Percentiles rank a stretch among this genome's conserved stretches.
Conservation (phyloP, 2,113 vertebrate species). For the Capreolus pygargus region DNA sequence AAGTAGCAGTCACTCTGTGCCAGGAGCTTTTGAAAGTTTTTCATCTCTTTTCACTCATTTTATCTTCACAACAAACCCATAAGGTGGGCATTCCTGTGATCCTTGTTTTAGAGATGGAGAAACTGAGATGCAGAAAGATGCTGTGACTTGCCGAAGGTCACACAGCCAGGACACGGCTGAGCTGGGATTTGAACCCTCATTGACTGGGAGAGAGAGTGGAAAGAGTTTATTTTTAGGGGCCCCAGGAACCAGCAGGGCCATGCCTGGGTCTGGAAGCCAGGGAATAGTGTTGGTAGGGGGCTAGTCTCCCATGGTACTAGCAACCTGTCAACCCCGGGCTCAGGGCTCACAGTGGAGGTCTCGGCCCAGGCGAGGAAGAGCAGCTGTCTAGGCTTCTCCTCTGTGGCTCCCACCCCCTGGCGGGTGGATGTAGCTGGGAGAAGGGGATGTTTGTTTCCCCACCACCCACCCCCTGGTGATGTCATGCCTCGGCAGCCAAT, state of each 20-base stretch:
- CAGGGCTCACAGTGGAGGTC: not conserved
- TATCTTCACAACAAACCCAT: not conserved
- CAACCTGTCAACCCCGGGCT: not conserved
- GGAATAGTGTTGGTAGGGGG: not conserved
- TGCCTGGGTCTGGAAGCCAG: not conserved
- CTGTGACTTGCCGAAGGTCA: not conserved
- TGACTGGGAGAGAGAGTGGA: not conserved
- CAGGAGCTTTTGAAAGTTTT: not conserved
- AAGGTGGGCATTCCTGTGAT: not conserved
- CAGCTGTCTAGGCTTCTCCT: not conserved
- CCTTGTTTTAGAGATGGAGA: not conserved
- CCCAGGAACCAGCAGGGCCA: not conserved
- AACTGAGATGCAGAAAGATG: not conserved
- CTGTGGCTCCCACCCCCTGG: not conserved
- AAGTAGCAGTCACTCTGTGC: not conserved
- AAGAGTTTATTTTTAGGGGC: not conserved
- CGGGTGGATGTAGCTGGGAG: not conserved
- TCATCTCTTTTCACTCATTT: not conserved
- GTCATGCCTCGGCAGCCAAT: constrained; percentile 66
- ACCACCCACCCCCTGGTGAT: constrained; percentile 61
- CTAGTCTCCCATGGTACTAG: not conserved
- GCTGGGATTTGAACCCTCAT: not conserved
- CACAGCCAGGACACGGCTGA: not conserved
- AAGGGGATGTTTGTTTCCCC: constrained; percentile 67
- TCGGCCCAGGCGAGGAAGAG: not conserved